Percentiles rank a stretch among this genome's conserved stretches.
phyloP scores from a whole-genome alignment of 2,797 vertebrate species.

The Squalus acanthias region DNA sequence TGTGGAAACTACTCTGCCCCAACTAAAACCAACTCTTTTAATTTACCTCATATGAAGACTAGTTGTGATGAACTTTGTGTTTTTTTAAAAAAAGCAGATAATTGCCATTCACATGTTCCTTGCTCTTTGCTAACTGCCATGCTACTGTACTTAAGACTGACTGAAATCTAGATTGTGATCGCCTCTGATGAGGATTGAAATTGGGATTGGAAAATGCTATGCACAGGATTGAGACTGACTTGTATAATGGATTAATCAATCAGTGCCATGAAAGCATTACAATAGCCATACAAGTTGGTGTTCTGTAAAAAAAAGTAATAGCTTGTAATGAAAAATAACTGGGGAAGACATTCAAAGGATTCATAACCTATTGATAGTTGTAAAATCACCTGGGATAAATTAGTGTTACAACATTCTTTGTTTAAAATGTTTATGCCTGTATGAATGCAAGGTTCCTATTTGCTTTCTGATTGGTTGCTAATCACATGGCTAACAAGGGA shows the following conservation, averaged over 20 bases:
- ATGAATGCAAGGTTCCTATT: background rate
- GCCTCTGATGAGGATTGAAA: background rate
- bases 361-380: background rate
- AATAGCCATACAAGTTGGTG: background rate
- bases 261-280: background rate
- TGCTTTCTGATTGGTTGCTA: background rate
- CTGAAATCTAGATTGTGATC: background rate
- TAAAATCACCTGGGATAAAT: background rate
- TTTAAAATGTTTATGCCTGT: background rate
- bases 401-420: background rate
- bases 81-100: background rate
- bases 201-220: background rate
- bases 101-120: background rate
- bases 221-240: background rate
- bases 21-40: background rate
- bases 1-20: background rate
- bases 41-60: background rate
- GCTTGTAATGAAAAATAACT: background rate
- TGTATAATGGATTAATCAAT: background rate
- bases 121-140: background rate
- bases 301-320: background rate
- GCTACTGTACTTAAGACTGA: background rate
- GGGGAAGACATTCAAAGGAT: background rate
- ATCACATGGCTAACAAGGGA: background rate
- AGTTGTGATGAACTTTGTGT: background rate